phyloP scores from a whole-genome alignment of 2,113 vertebrate genomes.

The Egretta garzetta region DNA sequence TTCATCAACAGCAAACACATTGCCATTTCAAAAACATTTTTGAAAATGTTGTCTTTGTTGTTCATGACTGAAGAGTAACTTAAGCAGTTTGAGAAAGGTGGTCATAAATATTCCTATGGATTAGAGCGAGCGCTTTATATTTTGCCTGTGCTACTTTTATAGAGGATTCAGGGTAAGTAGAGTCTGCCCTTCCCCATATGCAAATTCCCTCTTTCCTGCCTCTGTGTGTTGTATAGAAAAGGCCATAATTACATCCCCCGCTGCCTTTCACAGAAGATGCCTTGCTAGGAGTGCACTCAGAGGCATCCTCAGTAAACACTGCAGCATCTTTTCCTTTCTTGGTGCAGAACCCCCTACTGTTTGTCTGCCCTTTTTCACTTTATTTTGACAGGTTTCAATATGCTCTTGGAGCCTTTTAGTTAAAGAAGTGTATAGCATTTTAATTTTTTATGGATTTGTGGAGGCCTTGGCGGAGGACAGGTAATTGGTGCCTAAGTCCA shows the following conservation, averaged over 20 bases:
- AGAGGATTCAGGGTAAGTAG: background rate
- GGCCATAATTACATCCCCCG: background rate
- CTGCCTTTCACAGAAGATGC: background rate
- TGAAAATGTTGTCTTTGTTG: background rate
- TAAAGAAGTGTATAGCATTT: background rate
- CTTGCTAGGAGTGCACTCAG: slow-evolving; percentile 3
- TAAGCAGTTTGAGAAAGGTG: background rate
- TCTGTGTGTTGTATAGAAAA: background rate
- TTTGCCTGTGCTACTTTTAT: background rate
- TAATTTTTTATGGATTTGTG: background rate
- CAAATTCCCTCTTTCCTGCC: background rate
- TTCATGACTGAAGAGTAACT: background rate
- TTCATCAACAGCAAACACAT: background rate
- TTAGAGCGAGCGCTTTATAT: background rate
- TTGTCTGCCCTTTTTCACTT: slow-evolving; percentile 26
- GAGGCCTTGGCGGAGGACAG: background rate
- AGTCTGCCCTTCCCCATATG: background rate
- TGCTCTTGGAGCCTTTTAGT: background rate
- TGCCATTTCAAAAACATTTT: background rate
- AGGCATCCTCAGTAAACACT: slow-evolving; percentile 10
- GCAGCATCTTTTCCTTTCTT: slow-evolving; percentile 2
- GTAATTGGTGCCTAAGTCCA: background rate
- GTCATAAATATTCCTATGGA: background rate
- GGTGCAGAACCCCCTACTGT: background rate
- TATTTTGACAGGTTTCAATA: slow-evolving; percentile 29